Evolutionary conservation across 30 jellyfish, hydroid and myxozoan species (phyloP).

Genomic region (Haliclystus octoradiatus): DNA sequence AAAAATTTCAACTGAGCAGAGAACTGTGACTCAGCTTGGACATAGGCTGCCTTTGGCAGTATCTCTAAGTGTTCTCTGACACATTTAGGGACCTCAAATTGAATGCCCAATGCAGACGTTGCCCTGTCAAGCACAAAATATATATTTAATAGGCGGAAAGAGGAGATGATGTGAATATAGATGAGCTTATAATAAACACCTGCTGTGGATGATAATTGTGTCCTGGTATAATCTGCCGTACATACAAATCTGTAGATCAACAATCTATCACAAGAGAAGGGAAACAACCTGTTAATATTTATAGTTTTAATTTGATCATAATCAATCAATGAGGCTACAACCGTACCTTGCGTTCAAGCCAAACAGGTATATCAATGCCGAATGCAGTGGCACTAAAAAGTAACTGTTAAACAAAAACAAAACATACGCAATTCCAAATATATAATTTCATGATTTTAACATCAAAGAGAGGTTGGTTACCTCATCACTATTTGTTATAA

Average conservation of each 20-base stretch:
- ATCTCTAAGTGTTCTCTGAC: conserved; percentile 71
- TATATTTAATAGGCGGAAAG: too few relatives aligned
- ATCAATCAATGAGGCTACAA: too few relatives aligned
- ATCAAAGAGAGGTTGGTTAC: too few relatives aligned
- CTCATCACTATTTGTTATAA: too few relatives aligned
- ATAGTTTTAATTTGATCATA: too few relatives aligned
- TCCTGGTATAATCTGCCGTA: conserved; percentile 86
- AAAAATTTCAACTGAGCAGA: conserved; percentile 93
- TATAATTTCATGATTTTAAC: too few relatives aligned
- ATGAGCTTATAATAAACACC: too few relatives aligned
- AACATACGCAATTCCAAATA: background rate
- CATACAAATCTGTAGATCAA: conserved; percentile 83
- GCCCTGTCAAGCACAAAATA: conserved; percentile 41
- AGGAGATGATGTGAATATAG: too few relatives aligned
- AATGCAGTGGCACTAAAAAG: conserved; percentile 31
- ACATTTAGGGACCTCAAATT: conserved; percentile 81
- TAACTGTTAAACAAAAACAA: conserved; percentile 9
- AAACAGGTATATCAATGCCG: conserved; percentile 78
- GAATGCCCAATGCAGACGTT: conserved; percentile 80
- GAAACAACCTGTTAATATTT: too few relatives aligned
- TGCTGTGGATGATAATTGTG: conserved; percentile 61
- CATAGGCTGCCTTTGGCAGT: conserved; percentile 84
- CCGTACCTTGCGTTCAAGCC: conserved; percentile 86
- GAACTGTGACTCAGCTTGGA: conserved; percentile 94
- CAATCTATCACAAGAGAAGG: conserved; percentile 20